These are phyloP conservation scores for Microhierax caerulescens DNA, from an alignment of 2,797 vertebrate genomes.

Conservation along the genomic window DNA sequence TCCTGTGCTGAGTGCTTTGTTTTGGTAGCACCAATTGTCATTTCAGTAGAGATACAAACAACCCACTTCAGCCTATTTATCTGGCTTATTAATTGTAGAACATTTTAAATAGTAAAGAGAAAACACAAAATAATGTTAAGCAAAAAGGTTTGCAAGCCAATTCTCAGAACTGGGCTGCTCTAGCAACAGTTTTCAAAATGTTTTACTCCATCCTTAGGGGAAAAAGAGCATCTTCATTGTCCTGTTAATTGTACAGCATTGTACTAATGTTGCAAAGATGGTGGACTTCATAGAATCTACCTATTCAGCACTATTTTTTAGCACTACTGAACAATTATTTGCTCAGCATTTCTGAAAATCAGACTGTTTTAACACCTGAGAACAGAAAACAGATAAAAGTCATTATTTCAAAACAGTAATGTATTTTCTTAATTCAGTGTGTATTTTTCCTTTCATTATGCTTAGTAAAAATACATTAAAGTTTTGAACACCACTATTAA, in stretches of 20 bases:
- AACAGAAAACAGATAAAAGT: not conserved
- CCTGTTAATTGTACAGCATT: not conserved
- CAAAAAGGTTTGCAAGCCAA: not conserved
- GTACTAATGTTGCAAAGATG: not conserved
- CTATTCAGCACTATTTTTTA: not conserved
- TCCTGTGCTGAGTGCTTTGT: constrained; percentile 14
- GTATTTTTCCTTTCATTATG: not conserved
- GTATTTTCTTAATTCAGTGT: not conserved
- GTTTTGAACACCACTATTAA: not conserved
- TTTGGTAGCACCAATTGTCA: not conserved
- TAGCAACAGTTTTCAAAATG: not conserved
- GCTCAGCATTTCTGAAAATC: not conserved
- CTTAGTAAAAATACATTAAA: not conserved
- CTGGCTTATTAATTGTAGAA: constrained; percentile 1
- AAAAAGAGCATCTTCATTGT: not conserved
- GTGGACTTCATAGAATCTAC: not conserved
- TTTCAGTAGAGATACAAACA: constrained; percentile 42
- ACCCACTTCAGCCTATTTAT: not conserved
- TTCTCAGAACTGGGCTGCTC: not conserved
- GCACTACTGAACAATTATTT: not conserved
- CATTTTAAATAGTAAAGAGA: not conserved
- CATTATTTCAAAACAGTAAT: not conserved
- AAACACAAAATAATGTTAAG: not conserved
- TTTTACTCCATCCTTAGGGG: not conserved
- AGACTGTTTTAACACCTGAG: not conserved